Evolutionary conservation across 2,888 invertebrate species (phyloP).

Genomic region (Drosophila meridionalis): DNA sequence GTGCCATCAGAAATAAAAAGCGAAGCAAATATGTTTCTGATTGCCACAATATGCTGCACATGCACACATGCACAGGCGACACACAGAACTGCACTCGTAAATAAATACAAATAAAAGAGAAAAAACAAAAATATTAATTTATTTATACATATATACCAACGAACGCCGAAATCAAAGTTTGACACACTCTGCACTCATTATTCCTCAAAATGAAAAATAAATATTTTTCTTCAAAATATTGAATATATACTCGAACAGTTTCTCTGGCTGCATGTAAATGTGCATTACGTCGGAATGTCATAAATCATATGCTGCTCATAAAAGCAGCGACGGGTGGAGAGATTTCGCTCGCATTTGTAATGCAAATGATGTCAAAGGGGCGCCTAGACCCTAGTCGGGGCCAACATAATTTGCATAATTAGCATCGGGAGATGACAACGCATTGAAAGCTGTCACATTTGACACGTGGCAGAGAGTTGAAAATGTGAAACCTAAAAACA

Average conservation of each 20-base stretch:
- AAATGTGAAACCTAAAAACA: constrained; percentile 38
- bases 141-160: constrained; percentile 1
- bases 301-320: constrained; percentile 55
- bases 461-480: constrained; percentile 48
- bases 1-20: constrained; percentile 16
- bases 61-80: constrained; percentile 7
- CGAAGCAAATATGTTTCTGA: constrained; percentile 33
- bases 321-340: constrained; percentile 31
- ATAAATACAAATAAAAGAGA: constrained; percentile 22
- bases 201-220: constrained; percentile 4
- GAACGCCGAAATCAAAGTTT: constrained; percentile 27
- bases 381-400: constrained; percentile 5
- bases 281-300: constrained; percentile 51
- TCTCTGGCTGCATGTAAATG: constrained; percentile 18
- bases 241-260: background rate
- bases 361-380: constrained; percentile 60
- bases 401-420: constrained; percentile 71
- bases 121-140: background rate
- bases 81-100: constrained; percentile 35
- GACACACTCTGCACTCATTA: constrained; percentile 38
- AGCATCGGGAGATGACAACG: constrained; percentile 57
- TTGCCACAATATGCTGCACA: constrained; percentile 34
- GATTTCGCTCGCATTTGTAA: constrained; percentile 55
- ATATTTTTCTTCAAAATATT: constrained; percentile 6
- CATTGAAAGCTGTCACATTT: constrained; percentile 73